Evolutionary conservation across 2,888 invertebrate species (phyloP), one percentile per base, ranked within the genome.

Genomic region (Drosophila aldrichi): DNA sequence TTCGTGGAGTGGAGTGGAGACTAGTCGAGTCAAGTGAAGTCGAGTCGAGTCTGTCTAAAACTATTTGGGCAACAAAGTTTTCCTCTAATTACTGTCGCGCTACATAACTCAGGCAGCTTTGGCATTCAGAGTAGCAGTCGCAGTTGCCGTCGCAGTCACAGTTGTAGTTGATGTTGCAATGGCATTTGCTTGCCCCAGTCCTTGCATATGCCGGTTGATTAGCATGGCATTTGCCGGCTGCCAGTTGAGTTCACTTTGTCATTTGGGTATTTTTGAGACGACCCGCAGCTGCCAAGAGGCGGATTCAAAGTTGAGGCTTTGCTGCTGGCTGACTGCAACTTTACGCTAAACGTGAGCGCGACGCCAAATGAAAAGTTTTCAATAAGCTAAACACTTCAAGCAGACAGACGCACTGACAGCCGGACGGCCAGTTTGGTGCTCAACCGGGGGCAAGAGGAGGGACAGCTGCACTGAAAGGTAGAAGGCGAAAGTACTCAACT

Each of bases 321-420:
- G 22, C 48, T 48, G 48, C 46, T 46, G 48, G n/a, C 29, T 48
- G 58, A 46, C 55, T 57, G 68, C 62, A 81, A 83, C 69, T 89
- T 87, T 65, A 61, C 68, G 76, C 71, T 74, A 87, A 77, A 86
- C 82, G 82, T 81, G 81, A 57, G 65, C 70, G 55, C 78, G 51
- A 66, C 74, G 68, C 72, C 83, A 77, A 88, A 79, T 87, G 85
- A 74, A 84, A 85, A 85, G 77, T 85, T 85, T 85, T 89, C 84
- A 85, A 85, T 85, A 85, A 85, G 84, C 84, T 88, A 89, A 89
- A 89, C 84, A 85, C 84, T 85, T 88, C 58, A 70, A 78, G 79
- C 66, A 64, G 72, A 81, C 63, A 61, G 73, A 69, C 67, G 59
- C 64, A 74, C 70, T 69, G 80, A 73, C 80, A 77, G 72, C 66